phyloP scores from a whole-genome alignment of 1,140 invertebrate genomes.

The Lerema accius region DNA sequence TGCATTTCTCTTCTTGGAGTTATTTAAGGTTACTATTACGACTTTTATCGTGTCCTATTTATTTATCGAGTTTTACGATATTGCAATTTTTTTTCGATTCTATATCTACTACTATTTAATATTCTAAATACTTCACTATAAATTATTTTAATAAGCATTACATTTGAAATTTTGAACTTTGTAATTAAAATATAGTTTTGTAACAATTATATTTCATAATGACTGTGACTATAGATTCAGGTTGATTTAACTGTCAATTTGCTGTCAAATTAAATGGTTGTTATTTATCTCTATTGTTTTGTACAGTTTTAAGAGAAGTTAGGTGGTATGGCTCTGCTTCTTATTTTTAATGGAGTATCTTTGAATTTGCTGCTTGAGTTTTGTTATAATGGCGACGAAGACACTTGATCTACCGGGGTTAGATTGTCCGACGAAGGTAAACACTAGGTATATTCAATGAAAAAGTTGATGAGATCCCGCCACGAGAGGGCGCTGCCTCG shows the following conservation, averaged over 20 bases:
- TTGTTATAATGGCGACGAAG: no score
- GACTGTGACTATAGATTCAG: not conserved
- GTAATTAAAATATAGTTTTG: not conserved
- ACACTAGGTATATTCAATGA: no score
- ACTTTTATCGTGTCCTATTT: slow-evolving; percentile 2
- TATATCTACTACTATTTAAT: not conserved
- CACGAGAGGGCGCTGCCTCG: not conserved
- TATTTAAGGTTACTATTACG: not conserved
- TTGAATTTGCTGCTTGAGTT: no score
- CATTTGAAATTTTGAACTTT: not conserved
- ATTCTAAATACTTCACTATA: slow-evolving; percentile 3
- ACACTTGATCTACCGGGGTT: no score
- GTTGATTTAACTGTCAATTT: not conserved
- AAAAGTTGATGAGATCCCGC: no score
- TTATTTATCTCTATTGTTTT: not conserved
- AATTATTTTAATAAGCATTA: slow-evolving; percentile 7
- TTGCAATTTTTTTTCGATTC: not conserved
- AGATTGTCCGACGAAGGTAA: no score
- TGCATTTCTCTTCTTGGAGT: not conserved
- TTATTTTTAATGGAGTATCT: slow-evolving; percentile 8
- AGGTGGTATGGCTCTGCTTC: not conserved
- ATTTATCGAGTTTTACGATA: slow-evolving; percentile 2
- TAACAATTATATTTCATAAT: no score
- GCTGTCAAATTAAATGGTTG: not conserved
- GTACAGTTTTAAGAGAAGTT: not conserved